Percentiles rank a stretch among this genome's conserved stretches.
Evolutionary conservation across 2,888 invertebrate species (phyloP).

Genomic region (Branchellion lobata): DNA sequence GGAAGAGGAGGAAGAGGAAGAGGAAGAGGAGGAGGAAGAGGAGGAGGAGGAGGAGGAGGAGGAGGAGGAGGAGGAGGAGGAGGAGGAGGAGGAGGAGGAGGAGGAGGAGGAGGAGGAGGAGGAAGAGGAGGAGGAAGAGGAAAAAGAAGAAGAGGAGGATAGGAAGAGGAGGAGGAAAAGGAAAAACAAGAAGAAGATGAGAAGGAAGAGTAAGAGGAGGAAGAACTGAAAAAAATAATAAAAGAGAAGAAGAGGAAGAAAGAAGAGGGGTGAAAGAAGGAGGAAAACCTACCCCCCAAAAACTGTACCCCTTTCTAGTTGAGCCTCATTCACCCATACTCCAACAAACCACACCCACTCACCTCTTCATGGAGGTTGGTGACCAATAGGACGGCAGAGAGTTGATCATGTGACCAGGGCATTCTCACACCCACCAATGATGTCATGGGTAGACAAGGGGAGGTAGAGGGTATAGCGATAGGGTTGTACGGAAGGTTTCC

Average conservation of each 20-base stretch:
- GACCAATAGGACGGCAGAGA: slow-evolving; percentile 64
- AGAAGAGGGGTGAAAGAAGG: neutral
- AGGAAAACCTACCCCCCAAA: no score
- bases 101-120: neutral
- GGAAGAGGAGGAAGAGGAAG: neutral
- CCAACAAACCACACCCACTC: neutral
- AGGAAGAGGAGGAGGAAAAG: no score
- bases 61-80: neutral
- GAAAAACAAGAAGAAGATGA: no score
- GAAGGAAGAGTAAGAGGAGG: no score
- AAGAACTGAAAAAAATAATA: no score
- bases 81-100: neutral
- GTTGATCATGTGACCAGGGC: slow-evolving; percentile 39
- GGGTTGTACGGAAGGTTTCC: slow-evolving; percentile 41
- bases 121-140: neutral
- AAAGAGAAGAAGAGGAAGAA: no score
- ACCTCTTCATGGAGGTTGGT: slow-evolving; percentile 44
- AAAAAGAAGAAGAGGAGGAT: neutral
- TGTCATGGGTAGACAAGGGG: slow-evolving; percentile 39
- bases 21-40: slow-evolving; percentile 2
- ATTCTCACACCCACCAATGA: slow-evolving; percentile 38
- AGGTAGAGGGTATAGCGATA: slow-evolving; percentile 37
- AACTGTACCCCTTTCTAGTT: no score
- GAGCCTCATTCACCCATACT: no score
- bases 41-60: neutral